Conservation (phyloP, 2,888 invertebrate species). For the Priapulus caudatus region DNA sequence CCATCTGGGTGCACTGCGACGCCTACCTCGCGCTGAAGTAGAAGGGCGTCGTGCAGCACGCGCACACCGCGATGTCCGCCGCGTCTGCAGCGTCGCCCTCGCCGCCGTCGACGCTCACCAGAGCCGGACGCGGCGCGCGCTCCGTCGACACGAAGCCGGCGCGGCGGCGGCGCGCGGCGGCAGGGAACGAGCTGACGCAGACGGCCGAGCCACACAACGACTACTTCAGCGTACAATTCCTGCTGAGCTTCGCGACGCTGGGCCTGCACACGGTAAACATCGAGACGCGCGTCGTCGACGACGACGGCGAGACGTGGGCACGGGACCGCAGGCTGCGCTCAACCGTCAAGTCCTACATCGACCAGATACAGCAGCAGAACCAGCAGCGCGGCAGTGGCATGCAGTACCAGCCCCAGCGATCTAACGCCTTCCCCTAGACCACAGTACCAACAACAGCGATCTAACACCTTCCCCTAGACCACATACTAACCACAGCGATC, state of each 20-base stretch:
- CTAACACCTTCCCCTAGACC: too few relatives aligned
- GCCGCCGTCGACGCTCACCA: conserved; percentile 47
- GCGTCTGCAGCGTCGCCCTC: too few relatives aligned
- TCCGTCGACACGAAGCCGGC: conserved; percentile 13
- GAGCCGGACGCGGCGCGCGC: conserved; percentile 18
- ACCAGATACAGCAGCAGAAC: conserved; percentile 34
- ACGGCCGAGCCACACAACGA: conserved; percentile 79
- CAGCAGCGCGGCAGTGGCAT: too few relatives aligned
- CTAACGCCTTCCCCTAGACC: too few relatives aligned
- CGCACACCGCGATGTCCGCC: conserved; percentile 47
- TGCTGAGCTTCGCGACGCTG: conserved; percentile 53
- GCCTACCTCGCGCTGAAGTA: conserved; percentile 81
- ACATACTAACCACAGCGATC: too few relatives aligned
- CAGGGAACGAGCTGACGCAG: conserved; percentile 50
- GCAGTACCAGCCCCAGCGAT: too few relatives aligned
- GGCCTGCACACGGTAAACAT: conserved; percentile 60
- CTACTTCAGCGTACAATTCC: conserved; percentile 83
- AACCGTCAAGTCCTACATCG: conserved; percentile 60
- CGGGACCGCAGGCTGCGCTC: conserved; percentile 65
- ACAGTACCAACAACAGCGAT: too few relatives aligned
- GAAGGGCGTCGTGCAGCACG: conserved; percentile 69
- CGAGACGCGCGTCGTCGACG: conserved; percentile 52
- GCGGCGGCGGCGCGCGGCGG: background rate
- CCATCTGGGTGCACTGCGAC: conserved; percentile 66
- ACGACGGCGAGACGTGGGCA: conserved; percentile 71